Evolutionary conservation across 1,140 invertebrate species (phyloP).

Genomic region (Gonatopus flavifemur): DNA sequence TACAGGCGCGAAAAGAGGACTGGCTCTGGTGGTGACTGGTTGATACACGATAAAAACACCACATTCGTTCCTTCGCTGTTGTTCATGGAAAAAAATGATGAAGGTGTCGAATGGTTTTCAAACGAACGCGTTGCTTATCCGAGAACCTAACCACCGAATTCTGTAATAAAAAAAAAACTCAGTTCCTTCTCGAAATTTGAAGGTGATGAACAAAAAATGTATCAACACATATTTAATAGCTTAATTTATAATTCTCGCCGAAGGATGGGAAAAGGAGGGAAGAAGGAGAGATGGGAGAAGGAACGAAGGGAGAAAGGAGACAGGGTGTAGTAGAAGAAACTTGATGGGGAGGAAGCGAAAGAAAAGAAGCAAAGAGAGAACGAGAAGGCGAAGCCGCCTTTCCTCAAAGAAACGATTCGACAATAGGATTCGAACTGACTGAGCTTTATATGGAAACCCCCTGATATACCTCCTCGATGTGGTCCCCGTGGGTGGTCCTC

Average conservation of each 20-base stretch:
- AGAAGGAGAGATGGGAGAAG: constrained; percentile 13
- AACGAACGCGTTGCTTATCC: too few species aligned
- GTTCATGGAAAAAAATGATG: too few species aligned
- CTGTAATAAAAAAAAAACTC: too few species aligned
- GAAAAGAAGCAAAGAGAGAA: constrained; percentile 15
- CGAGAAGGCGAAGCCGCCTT: constrained; percentile 29
- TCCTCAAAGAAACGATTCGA: constrained; percentile 38
- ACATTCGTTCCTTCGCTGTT: too few species aligned
- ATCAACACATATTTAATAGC: constrained; percentile 48
- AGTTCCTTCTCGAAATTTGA: too few species aligned
- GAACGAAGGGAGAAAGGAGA: constrained; percentile 13
- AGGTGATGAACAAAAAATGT: constrained; percentile 39
- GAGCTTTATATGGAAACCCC: constrained; percentile 57
- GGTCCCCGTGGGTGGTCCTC: constrained; percentile 54
- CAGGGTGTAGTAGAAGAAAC: not conserved
- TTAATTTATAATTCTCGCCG: constrained; percentile 52
- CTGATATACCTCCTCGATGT: too few species aligned
- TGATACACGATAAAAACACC: too few species aligned
- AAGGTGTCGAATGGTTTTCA: too few species aligned
- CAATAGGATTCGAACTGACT: constrained; percentile 31
- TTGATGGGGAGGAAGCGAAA: not conserved
- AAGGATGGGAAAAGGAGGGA: constrained; percentile 22
- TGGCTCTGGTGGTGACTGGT: too few species aligned
- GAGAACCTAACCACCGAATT: too few species aligned
- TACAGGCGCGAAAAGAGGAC: constrained; percentile 31